These are phyloP conservation scores for Drosophila nikananu DNA, from an alignment of 1,140 invertebrate genomes.

Conservation along the genomic window DNA sequence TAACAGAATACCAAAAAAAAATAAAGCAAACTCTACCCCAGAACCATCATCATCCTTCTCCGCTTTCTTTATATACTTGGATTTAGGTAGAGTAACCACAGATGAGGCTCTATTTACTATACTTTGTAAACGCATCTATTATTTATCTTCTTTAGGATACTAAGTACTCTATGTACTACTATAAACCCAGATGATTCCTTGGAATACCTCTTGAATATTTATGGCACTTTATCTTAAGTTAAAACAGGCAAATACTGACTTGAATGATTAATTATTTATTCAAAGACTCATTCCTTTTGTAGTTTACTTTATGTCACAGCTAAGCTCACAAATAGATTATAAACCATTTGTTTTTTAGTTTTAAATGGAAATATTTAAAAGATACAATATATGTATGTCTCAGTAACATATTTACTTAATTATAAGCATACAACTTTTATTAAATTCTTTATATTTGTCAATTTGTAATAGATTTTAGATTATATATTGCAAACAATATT, in stretches of 20 bases:
- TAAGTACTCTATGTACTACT: neutral
- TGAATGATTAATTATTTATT: neutral
- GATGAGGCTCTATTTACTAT: neutral
- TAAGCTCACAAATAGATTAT: neutral
- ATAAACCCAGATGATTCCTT: neutral
- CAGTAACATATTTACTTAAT: neutral
- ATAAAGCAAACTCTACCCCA: conserved; percentile 9
- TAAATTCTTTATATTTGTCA: no score
- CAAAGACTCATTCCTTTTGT: neutral
- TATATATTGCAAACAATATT: neutral
- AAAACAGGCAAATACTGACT: neutral
- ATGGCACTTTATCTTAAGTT: neutral
- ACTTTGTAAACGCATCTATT: neutral
- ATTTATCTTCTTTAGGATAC: neutral
- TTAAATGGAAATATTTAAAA: neutral
- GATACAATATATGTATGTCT: neutral
- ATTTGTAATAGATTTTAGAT: neutral
- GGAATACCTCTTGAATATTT: neutral
- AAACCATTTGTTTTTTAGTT: neutral
- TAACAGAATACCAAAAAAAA: conserved; percentile 43
- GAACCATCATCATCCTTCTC: conserved; percentile 35
- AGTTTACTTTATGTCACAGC: neutral
- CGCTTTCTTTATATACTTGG: conserved; percentile 32
- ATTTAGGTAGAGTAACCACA: neutral
- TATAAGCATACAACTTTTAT: neutral